Conservation (phyloP, 2,888 invertebrate genomes). For the Notocelia uddmanniana region DNA sequence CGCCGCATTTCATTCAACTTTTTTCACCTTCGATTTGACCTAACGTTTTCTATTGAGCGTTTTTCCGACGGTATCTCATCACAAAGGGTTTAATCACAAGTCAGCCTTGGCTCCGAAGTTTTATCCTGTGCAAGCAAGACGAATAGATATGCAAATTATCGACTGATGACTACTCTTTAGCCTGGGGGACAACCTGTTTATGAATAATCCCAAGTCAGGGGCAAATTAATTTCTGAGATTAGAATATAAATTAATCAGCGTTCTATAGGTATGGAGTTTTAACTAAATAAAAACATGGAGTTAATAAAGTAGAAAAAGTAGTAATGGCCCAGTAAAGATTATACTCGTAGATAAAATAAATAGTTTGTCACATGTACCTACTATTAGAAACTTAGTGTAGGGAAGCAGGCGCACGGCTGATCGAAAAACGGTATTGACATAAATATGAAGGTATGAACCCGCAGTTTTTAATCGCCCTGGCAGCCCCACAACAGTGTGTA, state of each 20-base stretch:
- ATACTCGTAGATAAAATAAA: no score
- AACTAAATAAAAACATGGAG: no score
- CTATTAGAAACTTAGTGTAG: no score
- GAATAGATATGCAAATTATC: constrained; percentile 49
- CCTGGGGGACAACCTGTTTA: constrained; percentile 46
- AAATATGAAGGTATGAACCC: no score
- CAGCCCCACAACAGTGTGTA: no score
- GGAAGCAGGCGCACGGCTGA: no score
- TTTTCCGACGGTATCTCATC: constrained; percentile 14
- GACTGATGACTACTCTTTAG: constrained; percentile 33
- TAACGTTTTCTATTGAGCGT: constrained; percentile 17
- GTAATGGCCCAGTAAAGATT: background rate
- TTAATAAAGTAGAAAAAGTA: background rate
- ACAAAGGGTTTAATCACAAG: constrained; percentile 31
- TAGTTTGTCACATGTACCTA: no score
- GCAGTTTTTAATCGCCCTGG: no score
- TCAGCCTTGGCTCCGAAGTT: constrained; percentile 27
- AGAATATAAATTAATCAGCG: constrained; percentile 54
- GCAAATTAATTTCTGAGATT: constrained; percentile 52
- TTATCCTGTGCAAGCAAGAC: constrained; percentile 34
- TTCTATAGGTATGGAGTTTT: constrained; percentile 11
- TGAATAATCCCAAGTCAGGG: constrained; percentile 53
- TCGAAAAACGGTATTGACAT: no score
- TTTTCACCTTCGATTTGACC: background rate
- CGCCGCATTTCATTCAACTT: background rate